Conservation (phyloP, 2,888 invertebrate species). For the Nephrotoma appendiculata region DNA sequence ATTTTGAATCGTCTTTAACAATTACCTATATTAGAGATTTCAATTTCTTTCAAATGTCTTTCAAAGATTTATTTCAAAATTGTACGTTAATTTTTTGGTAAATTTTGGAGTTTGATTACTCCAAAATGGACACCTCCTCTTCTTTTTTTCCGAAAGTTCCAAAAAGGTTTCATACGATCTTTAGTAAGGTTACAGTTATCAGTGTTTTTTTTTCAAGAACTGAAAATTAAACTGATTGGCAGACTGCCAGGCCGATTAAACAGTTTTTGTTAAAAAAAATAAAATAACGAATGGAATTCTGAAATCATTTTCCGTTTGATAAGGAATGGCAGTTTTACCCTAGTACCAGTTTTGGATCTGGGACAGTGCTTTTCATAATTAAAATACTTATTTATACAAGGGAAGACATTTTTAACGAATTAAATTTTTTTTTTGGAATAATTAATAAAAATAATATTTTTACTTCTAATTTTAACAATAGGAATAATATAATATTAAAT, state of each 20-base stretch:
- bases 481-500: background rate
- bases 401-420: background rate
- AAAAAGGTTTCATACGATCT: no score
- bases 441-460: constrained; percentile 2
- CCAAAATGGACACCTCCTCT: no score
- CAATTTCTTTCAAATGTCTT: no score
- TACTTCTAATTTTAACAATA: constrained; percentile 7
- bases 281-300: background rate
- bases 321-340: background rate
- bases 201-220: background rate
- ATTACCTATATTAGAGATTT: no score
- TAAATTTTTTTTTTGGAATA: background rate
- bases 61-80: no score
- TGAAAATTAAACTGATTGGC: no score
- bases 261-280: no score
- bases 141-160: no score
- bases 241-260: no score
- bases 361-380: background rate
- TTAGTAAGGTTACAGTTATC: background rate
- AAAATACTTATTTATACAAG: background rate
- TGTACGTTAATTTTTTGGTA: no score
- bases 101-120: no score
- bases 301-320: background rate
- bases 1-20: no score
- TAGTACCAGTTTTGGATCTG: background rate